phyloP scores from a whole-genome alignment of 2,888 invertebrate genomes.

The Tiphia femorata region DNA sequence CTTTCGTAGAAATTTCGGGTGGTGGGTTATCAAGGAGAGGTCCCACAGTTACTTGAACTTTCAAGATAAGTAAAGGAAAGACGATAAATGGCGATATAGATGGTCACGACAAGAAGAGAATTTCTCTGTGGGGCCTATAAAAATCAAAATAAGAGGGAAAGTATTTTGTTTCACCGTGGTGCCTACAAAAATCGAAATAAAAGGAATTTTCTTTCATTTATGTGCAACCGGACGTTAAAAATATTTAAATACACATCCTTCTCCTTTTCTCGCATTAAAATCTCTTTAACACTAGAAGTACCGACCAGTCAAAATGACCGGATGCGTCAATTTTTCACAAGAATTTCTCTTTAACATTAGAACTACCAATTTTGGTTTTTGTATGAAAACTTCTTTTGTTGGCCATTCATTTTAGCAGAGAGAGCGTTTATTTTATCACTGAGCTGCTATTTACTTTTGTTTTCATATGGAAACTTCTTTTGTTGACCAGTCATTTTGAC shows the following conservation, averaged over 20 bases:
- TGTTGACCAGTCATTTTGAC: no score
- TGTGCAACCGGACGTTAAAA: no score
- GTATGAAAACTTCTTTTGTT: no score
- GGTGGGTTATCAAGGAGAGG: constrained; percentile 54
- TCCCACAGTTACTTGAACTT: constrained; percentile 54
- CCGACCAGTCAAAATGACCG: no score
- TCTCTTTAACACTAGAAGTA: no score
- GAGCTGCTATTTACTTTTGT: no score
- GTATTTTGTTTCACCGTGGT: neutral
- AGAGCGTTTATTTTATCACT: no score
- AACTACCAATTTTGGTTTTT: no score
- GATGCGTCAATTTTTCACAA: no score
- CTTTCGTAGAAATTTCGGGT: constrained; percentile 29
- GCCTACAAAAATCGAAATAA: neutral
- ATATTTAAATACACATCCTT: neutral
- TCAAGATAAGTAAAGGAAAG: constrained; percentile 39
- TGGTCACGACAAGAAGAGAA: neutral
- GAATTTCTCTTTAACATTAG: no score
- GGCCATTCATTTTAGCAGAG: no score
- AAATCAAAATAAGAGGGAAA: neutral
- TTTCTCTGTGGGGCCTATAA: neutral
- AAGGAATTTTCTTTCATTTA: neutral
- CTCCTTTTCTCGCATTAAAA: neutral
- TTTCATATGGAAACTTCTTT: no score
- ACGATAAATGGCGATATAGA: constrained; percentile 24